Evolutionary conservation across 2,797 vertebrate species (phyloP).

Genomic region (Sus cebifrons): DNA sequence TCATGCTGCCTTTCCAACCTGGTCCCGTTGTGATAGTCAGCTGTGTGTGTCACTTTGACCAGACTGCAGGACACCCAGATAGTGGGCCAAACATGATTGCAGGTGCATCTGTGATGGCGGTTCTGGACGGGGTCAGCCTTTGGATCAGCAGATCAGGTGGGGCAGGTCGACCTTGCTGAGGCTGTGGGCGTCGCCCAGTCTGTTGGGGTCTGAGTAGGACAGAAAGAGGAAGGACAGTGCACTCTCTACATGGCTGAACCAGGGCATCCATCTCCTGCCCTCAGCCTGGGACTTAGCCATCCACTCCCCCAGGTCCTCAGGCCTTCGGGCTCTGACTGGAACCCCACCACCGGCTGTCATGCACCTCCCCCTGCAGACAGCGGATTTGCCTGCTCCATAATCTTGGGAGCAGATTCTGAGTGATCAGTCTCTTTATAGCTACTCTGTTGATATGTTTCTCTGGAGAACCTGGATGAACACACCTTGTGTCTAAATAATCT

Average conservation of each 20-base stretch:
- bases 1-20: too few relatives aligned
- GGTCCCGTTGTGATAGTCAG: neutral
- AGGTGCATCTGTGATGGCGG: neutral
- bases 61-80: neutral
- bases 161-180: neutral
- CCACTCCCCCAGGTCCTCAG: neutral
- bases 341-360: neutral
- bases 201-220: too few relatives aligned
- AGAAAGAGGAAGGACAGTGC: neutral
- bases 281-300: neutral
- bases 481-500: too few relatives aligned
- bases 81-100: neutral
- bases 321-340: neutral
- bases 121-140: neutral
- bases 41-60: neutral
- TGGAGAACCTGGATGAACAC: neutral
- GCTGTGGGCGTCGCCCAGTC: neutral
- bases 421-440: neutral
- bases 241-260: neutral
- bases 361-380: neutral
- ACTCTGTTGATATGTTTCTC: neutral
- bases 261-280: neutral
- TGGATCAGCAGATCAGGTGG: neutral
- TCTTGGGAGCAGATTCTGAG: neutral
- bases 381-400: neutral